Percentiles rank a stretch among this genome's conserved stretches.
Evolutionary conservation across 2,113 vertebrate genomes (phyloP).

Genomic region (Neotragus moschatus): DNA sequence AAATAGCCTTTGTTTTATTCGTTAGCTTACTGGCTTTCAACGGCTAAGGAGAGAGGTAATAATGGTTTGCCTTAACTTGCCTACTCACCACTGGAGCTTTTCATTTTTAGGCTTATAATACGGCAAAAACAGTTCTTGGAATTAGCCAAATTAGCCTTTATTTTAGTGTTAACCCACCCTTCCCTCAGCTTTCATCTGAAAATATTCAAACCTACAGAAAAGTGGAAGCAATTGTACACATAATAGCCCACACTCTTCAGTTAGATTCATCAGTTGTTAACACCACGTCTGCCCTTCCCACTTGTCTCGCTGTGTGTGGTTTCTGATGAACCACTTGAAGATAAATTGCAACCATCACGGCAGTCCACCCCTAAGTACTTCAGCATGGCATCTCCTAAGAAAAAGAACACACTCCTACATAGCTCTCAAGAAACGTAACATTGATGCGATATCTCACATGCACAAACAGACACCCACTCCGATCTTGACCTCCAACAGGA

Average conservation of each 20-base stretch:
- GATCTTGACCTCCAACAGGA: neutral
- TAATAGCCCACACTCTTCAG: too few relatives aligned
- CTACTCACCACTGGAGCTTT: neutral
- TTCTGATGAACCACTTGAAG: neutral
- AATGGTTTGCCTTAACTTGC: slow-evolving; percentile 41
- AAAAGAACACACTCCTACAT: neutral
- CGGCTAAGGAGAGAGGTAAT: neutral
- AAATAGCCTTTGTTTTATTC: slow-evolving; percentile 71
- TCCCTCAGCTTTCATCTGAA: neutral
- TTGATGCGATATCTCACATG: neutral
- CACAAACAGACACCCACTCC: neutral
- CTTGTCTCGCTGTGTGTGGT: too few relatives aligned
- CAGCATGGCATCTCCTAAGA: neutral
- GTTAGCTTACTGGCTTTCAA: slow-evolving; percentile 58
- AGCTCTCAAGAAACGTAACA: neutral
- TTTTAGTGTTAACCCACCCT: neutral
- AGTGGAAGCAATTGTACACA: neutral
- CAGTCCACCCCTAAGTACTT: neutral
- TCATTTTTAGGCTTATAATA: neutral
- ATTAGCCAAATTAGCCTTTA: neutral
- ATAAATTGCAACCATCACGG: neutral
- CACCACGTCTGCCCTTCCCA: neutral
- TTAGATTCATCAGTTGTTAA: neutral
- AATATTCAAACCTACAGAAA: neutral
- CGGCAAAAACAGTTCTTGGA: neutral